phyloP scores from a whole-genome alignment of 2,113 vertebrate species.

The Edolisoma coerulescens region DNA sequence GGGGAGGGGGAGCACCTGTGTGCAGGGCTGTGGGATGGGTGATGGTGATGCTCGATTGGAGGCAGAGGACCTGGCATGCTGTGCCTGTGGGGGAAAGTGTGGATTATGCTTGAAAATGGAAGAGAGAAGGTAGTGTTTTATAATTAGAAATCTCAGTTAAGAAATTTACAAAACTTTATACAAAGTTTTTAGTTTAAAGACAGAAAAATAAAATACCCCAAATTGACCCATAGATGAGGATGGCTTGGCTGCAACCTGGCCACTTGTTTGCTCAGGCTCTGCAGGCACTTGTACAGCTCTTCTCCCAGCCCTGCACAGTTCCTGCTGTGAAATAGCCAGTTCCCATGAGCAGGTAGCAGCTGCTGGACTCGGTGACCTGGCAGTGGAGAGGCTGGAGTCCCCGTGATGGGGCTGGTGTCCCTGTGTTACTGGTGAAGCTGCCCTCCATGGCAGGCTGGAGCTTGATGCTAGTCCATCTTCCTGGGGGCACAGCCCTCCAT shows the following conservation, averaged over 20 bases:
- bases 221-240: not conserved
- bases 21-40: not conserved
- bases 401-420: not conserved
- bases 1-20: not conserved
- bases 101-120: not conserved
- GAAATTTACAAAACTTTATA: not conserved
- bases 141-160: not conserved
- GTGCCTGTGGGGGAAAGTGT: not conserved
- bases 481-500: slow-evolving; percentile 80
- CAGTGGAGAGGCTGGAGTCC: not conserved
- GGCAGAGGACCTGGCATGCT: not conserved
- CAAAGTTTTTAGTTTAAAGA: not conserved
- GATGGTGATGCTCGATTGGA: not conserved
- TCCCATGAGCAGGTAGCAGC: not conserved
- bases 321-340: not conserved
- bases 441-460: not conserved
- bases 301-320: not conserved
- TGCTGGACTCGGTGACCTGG: not conserved
- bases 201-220: not conserved
- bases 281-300: not conserved
- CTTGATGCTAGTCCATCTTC: slow-evolving; percentile 47
- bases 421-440: not conserved
- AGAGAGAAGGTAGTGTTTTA: not conserved
- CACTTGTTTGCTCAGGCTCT: not conserved
- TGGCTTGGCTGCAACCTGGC: not conserved